Percentiles rank a stretch among this genome's conserved stretches.
Evolutionary conservation across 2,888 invertebrate species (phyloP).

Genomic region (Peribatodes rhomboidaria): DNA sequence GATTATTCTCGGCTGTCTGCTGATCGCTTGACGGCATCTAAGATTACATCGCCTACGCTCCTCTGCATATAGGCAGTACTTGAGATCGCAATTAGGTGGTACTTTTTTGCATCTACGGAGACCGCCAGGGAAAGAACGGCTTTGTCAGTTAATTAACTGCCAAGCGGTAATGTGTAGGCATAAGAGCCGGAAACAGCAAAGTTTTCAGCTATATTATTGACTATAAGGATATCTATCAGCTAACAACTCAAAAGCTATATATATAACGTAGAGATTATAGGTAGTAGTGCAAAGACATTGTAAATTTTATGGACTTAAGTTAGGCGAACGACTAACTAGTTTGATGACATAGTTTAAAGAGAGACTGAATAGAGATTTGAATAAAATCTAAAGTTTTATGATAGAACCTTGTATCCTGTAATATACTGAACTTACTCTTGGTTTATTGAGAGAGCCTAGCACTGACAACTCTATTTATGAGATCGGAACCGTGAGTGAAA

Average conservation of each 20-base stretch:
- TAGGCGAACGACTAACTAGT: no score
- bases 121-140: not conserved
- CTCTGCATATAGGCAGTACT: not conserved
- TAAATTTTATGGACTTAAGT: no score
- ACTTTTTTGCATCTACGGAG: not conserved
- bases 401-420: not conserved
- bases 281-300: no score
- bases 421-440: constrained; percentile 1
- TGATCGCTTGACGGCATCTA: constrained; percentile 57
- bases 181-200: no score
- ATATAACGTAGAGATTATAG: no score
- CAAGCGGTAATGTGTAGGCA: not conserved
- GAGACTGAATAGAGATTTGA: not conserved
- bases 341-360: no score
- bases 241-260: no score
- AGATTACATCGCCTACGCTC: constrained; percentile 71
- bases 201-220: no score
- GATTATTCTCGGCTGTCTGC: constrained; percentile 63
- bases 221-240: no score
- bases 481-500: constrained; percentile 50
- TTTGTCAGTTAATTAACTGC: not conserved
- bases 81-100: not conserved
- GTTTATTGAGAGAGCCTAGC: constrained; percentile 57
- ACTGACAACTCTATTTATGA: constrained; percentile 72
- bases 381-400: not conserved